Evolutionary conservation across 2,113 vertebrate species (phyloP), one percentile per base, ranked within the genome.

Genomic region (Malurus cyaneus): DNA sequence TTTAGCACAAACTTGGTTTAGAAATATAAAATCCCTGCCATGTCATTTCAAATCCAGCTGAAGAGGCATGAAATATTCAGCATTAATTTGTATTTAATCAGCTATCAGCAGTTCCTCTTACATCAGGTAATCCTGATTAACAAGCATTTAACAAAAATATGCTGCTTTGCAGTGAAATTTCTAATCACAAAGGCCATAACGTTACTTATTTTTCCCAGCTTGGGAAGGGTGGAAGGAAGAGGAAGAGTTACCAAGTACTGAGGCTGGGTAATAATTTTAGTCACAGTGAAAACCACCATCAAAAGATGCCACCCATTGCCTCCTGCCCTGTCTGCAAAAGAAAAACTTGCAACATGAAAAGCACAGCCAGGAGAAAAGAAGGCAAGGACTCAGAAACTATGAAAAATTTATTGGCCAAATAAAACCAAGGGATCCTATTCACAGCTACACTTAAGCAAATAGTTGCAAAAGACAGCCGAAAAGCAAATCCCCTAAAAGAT

Each of bases 71-170:
- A 89, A 93, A 81, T 54, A 92, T 54, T 93, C 74, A 85, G 56
- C 0, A 0, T 59, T 91, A 79, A 85, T 82, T 92, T 88, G 57
- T 91, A 82, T 76, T 87, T 89, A 71, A 89, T 92, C 87, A 89
- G 61, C 49, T 90, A 72, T 39, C 73, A 89, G 54, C 61, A 77
- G 66, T 52, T 88, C 13, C 81, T 77, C 54, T 94, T 77, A 56
- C 15, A 70, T 70, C 65, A 83, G 47, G 66, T 91, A 89, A 91
- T 82, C 74, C 84, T 47, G 46, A 95, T 80, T 92, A 94, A 85
- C 5, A 3, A 84, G 53, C 14, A 76, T 65, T 79, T 89, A 76
- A 78, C 49, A 93, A 85, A 95, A 93, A 31, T 39, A 71, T 6
- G 7, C 26, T 65, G 49, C 42, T 80, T 46, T 71, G 32, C 73